Conservation (phyloP, 2,113 vertebrate genomes). For the Corythaixoides concolor region DNA sequence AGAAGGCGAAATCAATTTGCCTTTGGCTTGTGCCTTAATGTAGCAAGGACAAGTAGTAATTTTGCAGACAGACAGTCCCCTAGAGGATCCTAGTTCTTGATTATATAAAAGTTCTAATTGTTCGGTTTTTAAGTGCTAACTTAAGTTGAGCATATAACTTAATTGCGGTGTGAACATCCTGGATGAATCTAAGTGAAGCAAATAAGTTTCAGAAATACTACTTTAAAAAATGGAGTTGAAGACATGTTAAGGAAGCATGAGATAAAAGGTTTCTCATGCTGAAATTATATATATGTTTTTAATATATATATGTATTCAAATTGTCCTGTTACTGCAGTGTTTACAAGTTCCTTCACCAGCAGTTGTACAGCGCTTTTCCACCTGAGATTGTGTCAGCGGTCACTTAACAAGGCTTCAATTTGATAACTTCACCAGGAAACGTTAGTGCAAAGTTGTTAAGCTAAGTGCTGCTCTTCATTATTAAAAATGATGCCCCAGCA, state of each 20-base stretch:
- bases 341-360: background rate
- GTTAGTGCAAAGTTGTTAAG: background rate
- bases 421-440: background rate
- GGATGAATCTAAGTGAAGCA: background rate
- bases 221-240: background rate
- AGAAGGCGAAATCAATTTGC: constrained; percentile 38
- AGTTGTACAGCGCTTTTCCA: background rate
- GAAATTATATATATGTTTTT: background rate
- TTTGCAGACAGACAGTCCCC: constrained; percentile 53
- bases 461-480: background rate
- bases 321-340: background rate
- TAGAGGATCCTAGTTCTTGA: constrained; percentile 56
- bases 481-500: background rate
- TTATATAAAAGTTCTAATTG: constrained; percentile 64
- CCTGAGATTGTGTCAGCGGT: background rate
- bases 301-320: background rate
- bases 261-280: background rate
- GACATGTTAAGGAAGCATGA: background rate
- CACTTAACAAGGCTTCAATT: background rate
- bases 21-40: constrained; percentile 55
- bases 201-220: background rate
- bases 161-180: background rate
- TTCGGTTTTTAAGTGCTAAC: constrained; percentile 54
- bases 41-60: constrained; percentile 43
- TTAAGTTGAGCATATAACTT: constrained; percentile 40